These are phyloP conservation scores for Numenius arquata DNA, from an alignment of 2,113 vertebrate species.

Conservation along the genomic window DNA sequence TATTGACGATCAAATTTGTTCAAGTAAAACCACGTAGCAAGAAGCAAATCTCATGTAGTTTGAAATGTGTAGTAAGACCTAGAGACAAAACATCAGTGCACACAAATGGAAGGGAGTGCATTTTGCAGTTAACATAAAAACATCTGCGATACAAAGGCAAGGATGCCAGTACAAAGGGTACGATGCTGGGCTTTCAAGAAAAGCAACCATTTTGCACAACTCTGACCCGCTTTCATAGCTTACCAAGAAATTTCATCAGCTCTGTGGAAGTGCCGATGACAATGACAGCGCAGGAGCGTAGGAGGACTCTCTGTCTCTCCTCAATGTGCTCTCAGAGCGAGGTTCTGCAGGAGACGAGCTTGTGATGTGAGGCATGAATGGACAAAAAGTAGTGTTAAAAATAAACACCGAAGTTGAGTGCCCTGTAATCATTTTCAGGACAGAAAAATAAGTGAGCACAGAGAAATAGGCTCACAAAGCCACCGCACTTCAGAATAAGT, in stretches of 20 bases:
- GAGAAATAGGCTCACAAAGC: conserved; percentile 6
- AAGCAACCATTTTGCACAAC: neutral
- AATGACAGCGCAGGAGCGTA: neutral
- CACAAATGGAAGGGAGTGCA: neutral
- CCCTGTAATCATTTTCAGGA: conserved; percentile 40
- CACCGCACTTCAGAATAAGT: neutral
- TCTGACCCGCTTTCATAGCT: neutral
- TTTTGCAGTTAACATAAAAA: conserved; percentile 21
- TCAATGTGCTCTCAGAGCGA: neutral
- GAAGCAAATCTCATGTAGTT: neutral
- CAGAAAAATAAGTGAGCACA: conserved; percentile 48
- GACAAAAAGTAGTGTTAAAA: conserved; percentile 60
- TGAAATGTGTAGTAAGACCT: neutral
- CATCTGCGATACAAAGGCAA: neutral
- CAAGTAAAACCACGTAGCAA: neutral
- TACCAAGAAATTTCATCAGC: neutral
- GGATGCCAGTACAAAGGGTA: neutral
- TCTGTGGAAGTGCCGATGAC: neutral
- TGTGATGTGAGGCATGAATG: conserved; percentile 30
- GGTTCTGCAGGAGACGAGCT: conserved; percentile 3
- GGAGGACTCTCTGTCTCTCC: conserved; percentile 8
- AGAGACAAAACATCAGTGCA: neutral
- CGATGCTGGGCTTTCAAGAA: conserved; percentile 6
- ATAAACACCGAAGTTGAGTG: conserved; percentile 53
- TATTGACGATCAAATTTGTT: neutral